Conservation (phyloP, 2,888 invertebrate species). For the Mesorhabditis sp. region DNA sequence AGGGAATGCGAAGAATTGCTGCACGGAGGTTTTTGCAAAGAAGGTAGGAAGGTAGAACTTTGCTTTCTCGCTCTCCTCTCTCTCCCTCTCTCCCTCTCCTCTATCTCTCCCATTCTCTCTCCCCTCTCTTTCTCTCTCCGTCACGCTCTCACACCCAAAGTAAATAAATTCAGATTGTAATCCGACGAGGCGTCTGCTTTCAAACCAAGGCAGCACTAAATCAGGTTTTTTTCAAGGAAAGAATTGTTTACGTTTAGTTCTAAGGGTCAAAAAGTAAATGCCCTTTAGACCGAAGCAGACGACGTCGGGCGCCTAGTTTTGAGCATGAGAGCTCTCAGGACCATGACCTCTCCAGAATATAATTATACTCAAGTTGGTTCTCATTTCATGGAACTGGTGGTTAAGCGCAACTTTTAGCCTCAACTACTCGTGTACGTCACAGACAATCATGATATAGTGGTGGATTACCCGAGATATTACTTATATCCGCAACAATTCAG, state of each 20-base stretch:
- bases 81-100: too few relatives aligned
- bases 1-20: constrained; percentile 44
- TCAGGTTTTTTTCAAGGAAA: too few relatives aligned
- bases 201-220: constrained; percentile 43
- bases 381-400: not conserved
- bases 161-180: constrained; percentile 24
- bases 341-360: constrained; percentile 37
- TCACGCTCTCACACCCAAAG: too few relatives aligned
- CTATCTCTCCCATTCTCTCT: too few relatives aligned
- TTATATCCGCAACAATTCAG: constrained; percentile 54
- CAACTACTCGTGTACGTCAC: constrained; percentile 51
- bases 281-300: constrained; percentile 55
- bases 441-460: constrained; percentile 49
- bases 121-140: too few relatives aligned
- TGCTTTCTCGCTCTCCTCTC: too few relatives aligned
- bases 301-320: constrained; percentile 51
- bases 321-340: constrained; percentile 41
- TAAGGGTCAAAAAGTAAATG: too few relatives aligned
- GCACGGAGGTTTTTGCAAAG: constrained; percentile 40
- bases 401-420: constrained; percentile 21
- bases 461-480: constrained; percentile 54
- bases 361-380: constrained; percentile 37
- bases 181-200: constrained; percentile 52
- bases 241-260: too few relatives aligned
- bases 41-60: constrained; percentile 6